Percentiles rank a stretch among this genome's conserved stretches.
These are phyloP conservation scores for Cryptoprocta ferox DNA, from an alignment of 2,797 vertebrate genomes.

Conservation along the genomic window DNA sequence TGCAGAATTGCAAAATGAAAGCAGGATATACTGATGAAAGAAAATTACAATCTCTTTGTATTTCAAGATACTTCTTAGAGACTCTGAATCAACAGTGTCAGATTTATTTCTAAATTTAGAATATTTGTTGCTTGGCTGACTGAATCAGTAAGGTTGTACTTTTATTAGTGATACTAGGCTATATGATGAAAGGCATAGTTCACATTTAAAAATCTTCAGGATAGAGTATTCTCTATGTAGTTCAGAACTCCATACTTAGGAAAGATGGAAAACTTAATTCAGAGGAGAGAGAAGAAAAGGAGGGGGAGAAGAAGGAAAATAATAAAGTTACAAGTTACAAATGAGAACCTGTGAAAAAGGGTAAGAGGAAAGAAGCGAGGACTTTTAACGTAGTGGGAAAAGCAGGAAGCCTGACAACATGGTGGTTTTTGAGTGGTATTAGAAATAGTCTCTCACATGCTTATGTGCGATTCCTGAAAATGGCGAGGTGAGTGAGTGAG, in stretches of 20 bases:
- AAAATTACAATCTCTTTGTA: not conserved
- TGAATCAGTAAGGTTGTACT: not conserved
- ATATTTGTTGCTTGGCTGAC: not conserved
- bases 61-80: not conserved
- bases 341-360: not conserved
- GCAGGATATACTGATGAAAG: not conserved
- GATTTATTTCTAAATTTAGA: conserved; percentile 32
- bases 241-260: not conserved
- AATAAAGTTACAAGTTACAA: not conserved
- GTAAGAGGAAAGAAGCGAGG: not conserved
- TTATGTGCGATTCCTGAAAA: not conserved
- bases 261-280: not conserved
- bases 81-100: not conserved
- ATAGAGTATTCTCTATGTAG: not conserved
- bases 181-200: not conserved
- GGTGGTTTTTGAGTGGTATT: not conserved
- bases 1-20: not conserved
- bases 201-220: not conserved
- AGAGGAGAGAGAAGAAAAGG: not conserved
- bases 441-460: not conserved
- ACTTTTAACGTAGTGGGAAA: not conserved
- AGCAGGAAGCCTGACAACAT: not conserved
- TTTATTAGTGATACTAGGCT: not conserved
- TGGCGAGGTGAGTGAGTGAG: not conserved
- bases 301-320: not conserved